Conservation (phyloP, 2,797 vertebrate genomes). For the Peromyscus aztecus region DNA sequence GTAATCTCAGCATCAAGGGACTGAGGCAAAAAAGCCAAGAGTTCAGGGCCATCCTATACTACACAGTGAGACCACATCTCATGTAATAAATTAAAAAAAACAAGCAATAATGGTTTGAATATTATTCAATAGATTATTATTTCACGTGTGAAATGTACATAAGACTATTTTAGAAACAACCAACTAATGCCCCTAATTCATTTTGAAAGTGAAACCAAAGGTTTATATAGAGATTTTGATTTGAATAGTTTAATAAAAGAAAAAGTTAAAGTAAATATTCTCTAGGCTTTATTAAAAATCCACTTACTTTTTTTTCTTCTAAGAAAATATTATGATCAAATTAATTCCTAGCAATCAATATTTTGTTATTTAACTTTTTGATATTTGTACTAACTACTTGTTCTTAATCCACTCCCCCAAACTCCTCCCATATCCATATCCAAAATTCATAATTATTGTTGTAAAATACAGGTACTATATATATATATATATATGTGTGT, state of each 20-base stretch:
- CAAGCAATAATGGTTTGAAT: background rate
- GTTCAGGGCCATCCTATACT: background rate
- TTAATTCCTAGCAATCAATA: background rate
- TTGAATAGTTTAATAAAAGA: conserved; percentile 2
- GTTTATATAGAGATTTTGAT: background rate
- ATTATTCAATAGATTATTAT: background rate
- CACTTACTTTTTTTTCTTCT: background rate
- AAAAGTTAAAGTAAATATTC: background rate
- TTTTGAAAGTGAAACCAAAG: background rate
- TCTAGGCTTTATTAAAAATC: background rate
- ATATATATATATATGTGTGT: background rate
- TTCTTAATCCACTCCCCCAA: background rate
- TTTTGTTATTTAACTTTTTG: background rate
- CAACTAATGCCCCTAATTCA: background rate
- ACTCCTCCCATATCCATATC: background rate
- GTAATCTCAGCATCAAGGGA: background rate
- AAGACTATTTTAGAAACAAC: background rate
- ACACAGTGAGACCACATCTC: background rate
- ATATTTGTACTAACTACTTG: background rate
- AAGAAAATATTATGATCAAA: background rate
- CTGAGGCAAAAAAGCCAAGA: background rate
- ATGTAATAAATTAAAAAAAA: background rate
- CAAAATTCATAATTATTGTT: background rate
- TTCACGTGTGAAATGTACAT: background rate
- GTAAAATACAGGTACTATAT: background rate